phyloP scores from a whole-genome alignment of 1,140 invertebrate genomes.

The Cephus cinctus region DNA sequence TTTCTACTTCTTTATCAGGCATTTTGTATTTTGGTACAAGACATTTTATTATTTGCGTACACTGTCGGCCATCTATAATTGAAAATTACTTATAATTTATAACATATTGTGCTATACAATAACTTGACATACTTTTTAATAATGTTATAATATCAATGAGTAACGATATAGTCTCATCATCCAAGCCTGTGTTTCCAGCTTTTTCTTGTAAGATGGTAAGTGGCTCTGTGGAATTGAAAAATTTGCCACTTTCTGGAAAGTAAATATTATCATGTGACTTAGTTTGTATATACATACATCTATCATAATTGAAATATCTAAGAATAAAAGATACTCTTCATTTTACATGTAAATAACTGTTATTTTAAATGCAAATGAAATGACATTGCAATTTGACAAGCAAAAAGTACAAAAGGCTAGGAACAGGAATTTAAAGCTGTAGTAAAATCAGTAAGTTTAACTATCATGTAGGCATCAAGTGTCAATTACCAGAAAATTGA shows the following conservation, averaged over 20 bases:
- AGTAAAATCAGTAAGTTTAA: no score
- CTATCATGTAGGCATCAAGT: no score
- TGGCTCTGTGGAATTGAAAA: slow-evolving; percentile 11
- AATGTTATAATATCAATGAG: slow-evolving; percentile 24
- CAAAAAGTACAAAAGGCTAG: no score
- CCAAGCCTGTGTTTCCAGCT: slow-evolving; percentile 27
- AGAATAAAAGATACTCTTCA: not conserved
- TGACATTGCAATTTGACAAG: not conserved
- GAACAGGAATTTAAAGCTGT: no score
- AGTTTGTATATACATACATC: not conserved
- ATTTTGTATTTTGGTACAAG: slow-evolving; percentile 37
- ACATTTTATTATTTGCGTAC: slow-evolving; percentile 36
- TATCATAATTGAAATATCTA: not conserved
- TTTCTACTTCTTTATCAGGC: slow-evolving; percentile 21
- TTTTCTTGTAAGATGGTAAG: slow-evolving; percentile 23
- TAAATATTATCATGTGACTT: slow-evolving; percentile 3
- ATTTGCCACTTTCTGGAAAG: slow-evolving; percentile 20
- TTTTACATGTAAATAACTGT: slow-evolving; percentile 1
- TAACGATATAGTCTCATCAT: slow-evolving; percentile 22
- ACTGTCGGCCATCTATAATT: slow-evolving; percentile 28
- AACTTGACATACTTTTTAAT: not conserved
- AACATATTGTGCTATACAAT: no score
- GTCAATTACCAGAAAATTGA: no score
- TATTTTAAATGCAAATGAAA: not conserved
- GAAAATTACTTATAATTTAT: not conserved